Conservation (phyloP, 2,888 invertebrate species). For the Epsilonema sp. region DNA sequence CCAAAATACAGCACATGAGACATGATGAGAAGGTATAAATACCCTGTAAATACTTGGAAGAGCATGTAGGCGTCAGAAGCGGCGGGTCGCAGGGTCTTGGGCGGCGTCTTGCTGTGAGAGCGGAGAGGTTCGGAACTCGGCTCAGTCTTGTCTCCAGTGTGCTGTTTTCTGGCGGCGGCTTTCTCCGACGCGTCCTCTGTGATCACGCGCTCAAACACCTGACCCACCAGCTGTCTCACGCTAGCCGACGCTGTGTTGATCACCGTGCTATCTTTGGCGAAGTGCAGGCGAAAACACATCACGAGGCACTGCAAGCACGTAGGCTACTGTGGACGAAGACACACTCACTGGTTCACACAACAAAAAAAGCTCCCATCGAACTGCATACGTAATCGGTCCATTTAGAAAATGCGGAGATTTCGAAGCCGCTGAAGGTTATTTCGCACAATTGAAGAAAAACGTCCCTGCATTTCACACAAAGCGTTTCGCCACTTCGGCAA, state of each 20-base stretch:
- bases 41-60: slow-evolving; percentile 47
- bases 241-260: slow-evolving; percentile 95
- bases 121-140: background rate
- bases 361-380: too few relatives aligned
- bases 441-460: too few relatives aligned
- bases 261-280: slow-evolving; percentile 76
- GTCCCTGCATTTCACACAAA: too few relatives aligned
- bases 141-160: too few relatives aligned
- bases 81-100: slow-evolving; percentile 62
- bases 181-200: slow-evolving; percentile 26
- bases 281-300: slow-evolving; percentile 85
- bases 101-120: slow-evolving; percentile 45
- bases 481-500: too few relatives aligned
- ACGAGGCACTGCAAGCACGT: slow-evolving; percentile 53
- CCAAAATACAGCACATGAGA: too few relatives aligned
- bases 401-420: too few relatives aligned
- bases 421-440: too few relatives aligned
- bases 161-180: background rate
- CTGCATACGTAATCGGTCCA: too few relatives aligned
- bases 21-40: too few relatives aligned
- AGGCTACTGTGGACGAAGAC: background rate
- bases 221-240: slow-evolving; percentile 74
- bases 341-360: background rate
- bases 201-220: slow-evolving; percentile 40
- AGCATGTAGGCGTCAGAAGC: slow-evolving; percentile 82